These are phyloP conservation scores for Mylabris phalerata DNA, from an alignment of 1,140 invertebrate genomes.

Conservation along the genomic window DNA sequence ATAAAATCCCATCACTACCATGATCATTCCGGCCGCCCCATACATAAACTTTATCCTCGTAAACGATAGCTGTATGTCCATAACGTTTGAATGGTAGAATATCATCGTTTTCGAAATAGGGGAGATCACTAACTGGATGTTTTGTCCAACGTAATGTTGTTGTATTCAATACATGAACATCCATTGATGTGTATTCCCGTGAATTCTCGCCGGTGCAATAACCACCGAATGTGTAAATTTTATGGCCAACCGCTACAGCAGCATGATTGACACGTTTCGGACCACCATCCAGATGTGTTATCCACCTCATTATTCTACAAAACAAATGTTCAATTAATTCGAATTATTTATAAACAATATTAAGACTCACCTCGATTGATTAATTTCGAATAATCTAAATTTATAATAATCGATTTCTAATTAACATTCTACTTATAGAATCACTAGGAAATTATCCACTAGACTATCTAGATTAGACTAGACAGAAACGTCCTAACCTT, in stretches of 20 bases:
- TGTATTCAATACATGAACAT: constrained; percentile 82
- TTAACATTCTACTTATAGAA: too few relatives aligned
- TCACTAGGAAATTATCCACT: too few relatives aligned
- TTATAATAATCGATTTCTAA: too few relatives aligned
- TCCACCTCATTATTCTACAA: constrained; percentile 58
- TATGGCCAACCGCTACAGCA: constrained; percentile 70
- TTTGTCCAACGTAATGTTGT: constrained; percentile 55
- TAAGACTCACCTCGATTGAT: too few relatives aligned
- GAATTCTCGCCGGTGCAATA: constrained; percentile 79
- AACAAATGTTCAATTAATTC: too few relatives aligned
- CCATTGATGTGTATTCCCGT: constrained; percentile 59
- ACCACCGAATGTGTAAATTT: constrained; percentile 86
- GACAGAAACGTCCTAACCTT: too few relatives aligned
- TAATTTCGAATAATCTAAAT: too few relatives aligned
- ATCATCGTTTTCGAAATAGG: constrained; percentile 41
- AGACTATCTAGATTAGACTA: too few relatives aligned
- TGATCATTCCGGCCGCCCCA: constrained; percentile 89
- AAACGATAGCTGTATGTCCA: constrained; percentile 80
- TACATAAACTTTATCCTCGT: constrained; percentile 69
- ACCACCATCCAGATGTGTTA: constrained; percentile 73
- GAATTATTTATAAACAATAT: too few relatives aligned
- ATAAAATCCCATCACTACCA: constrained; percentile 69
- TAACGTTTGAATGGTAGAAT: constrained; percentile 50
- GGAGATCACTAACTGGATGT: constrained; percentile 43
- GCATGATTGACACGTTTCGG: constrained; percentile 82